These are phyloP conservation scores for Metacarcinus magister DNA, from an alignment of 2,888 invertebrate genomes.

Conservation along the genomic window DNA sequence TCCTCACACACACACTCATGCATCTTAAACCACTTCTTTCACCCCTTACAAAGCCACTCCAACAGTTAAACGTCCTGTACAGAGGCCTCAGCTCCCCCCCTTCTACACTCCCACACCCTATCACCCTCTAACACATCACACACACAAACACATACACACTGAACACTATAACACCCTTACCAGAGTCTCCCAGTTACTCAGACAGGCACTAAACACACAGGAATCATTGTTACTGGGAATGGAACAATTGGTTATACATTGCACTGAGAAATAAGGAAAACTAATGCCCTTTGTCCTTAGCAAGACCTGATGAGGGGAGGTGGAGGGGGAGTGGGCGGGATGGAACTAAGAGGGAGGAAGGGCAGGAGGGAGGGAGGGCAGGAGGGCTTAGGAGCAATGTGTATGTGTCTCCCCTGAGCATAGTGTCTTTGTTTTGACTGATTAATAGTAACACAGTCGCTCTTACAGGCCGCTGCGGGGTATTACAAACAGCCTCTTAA, in stretches of 20 bases:
- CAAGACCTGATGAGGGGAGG: neutral
- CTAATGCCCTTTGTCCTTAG: slow-evolving; percentile 1
- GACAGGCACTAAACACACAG: neutral
- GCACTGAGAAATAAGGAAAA: neutral
- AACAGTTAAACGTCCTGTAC: neutral
- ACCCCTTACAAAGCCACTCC: neutral
- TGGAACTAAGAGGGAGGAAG: neutral
- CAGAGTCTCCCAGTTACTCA: neutral
- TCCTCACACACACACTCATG: neutral
- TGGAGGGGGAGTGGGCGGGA: neutral
- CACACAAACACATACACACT: neutral
- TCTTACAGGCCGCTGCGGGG: neutral
- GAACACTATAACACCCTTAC: neutral
- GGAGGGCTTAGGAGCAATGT: neutral
- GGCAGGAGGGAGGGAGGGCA: neutral
- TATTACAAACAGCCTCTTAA: neutral
- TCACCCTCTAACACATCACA: neutral
- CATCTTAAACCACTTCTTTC: neutral
- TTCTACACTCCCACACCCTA: no score
- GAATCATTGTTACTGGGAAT: neutral
- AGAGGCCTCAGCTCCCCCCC: neutral
- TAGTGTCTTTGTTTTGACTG: neutral
- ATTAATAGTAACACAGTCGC: neutral
- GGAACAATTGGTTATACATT: neutral
- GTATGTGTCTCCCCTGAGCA: neutral